phyloP scores from a whole-genome alignment of 1,140 invertebrate genomes.

The Pseudomyrmex cubaensis region DNA sequence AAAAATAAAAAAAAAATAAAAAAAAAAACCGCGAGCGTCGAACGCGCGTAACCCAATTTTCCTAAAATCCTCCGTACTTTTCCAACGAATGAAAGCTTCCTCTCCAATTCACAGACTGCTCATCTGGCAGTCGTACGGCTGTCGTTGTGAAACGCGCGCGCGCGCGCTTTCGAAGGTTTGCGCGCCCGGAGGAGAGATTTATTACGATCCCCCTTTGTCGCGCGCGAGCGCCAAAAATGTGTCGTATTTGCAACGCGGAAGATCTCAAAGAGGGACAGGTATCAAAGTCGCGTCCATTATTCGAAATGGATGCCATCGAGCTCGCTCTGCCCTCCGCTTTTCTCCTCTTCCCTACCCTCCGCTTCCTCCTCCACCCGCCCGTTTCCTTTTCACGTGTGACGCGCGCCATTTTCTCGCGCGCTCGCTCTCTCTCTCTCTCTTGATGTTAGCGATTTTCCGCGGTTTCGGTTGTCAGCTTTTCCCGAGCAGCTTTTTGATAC shows the following conservation, averaged over 20 bases:
- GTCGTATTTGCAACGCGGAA: slow-evolving; percentile 16
- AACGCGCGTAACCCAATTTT: slow-evolving; percentile 9
- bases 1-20: no score
- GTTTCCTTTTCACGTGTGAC: background rate
- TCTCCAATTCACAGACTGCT: slow-evolving; percentile 22
- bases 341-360: no score
- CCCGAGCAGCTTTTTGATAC: slow-evolving; percentile 40
- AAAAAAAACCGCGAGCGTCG: background rate
- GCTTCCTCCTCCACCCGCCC: background rate
- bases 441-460: slow-evolving; percentile 45
- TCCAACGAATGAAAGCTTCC: slow-evolving; percentile 4
- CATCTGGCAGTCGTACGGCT: background rate
- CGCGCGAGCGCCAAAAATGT: slow-evolving; percentile 8
- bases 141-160: slow-evolving; percentile 1
- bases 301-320: slow-evolving; percentile 59
- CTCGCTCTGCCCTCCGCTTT: background rate
- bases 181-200: slow-evolving; percentile 47
- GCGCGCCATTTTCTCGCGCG: background rate
- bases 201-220: slow-evolving; percentile 55
- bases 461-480: slow-evolving; percentile 30
- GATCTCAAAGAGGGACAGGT: slow-evolving; percentile 49
- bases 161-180: slow-evolving; percentile 7
- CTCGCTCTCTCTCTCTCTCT: background rate
- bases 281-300: slow-evolving; percentile 63
- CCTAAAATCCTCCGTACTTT: background rate